A percentile compares a stretch with the other conserved stretches of the same genome.
These are phyloP conservation scores for Synanthedon tipuliformis DNA, from an alignment of 2,888 invertebrate genomes.

Conservation along the genomic window DNA sequence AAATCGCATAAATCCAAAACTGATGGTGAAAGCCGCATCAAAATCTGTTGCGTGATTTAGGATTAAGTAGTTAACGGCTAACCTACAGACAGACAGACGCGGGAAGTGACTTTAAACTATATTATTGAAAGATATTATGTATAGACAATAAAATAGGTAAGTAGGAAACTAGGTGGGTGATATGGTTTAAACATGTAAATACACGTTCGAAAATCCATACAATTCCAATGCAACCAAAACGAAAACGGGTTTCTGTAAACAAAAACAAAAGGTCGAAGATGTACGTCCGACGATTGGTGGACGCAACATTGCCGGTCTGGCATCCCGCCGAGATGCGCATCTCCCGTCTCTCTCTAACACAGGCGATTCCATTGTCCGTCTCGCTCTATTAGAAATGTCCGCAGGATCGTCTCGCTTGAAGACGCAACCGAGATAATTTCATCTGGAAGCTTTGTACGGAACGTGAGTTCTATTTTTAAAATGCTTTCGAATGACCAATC, in stretches of 20 bases:
- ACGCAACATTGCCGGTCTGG: constrained; percentile 62
- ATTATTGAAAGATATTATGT: too few relatives aligned
- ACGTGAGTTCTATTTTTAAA: constrained; percentile 45
- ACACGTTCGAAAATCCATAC: background rate
- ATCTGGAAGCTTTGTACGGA: constrained; percentile 57
- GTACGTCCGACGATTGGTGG: constrained; percentile 40
- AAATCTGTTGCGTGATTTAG: too few relatives aligned
- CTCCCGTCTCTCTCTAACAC: constrained; percentile 24
- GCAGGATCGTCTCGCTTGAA: constrained; percentile 66
- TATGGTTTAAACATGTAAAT: too few relatives aligned
- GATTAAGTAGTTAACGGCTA: too few relatives aligned
- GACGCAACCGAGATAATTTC: constrained; percentile 66
- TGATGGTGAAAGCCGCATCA: too few relatives aligned
- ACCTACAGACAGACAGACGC: too few relatives aligned
- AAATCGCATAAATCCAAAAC: too few relatives aligned
- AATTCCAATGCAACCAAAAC: background rate
- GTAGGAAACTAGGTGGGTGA: too few relatives aligned
- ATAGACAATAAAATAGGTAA: too few relatives aligned
- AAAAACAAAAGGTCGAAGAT: background rate
- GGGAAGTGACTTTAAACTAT: too few relatives aligned
- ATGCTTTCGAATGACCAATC: constrained; percentile 31
- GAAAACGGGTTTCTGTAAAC: background rate
- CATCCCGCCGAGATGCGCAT: constrained; percentile 50
- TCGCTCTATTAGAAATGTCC: constrained; percentile 42
- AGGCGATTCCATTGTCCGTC: constrained; percentile 9